Base-by-base conservation (phyloP, 2,888 invertebrate genomes). In the Lycia hirtaria region DNA sequence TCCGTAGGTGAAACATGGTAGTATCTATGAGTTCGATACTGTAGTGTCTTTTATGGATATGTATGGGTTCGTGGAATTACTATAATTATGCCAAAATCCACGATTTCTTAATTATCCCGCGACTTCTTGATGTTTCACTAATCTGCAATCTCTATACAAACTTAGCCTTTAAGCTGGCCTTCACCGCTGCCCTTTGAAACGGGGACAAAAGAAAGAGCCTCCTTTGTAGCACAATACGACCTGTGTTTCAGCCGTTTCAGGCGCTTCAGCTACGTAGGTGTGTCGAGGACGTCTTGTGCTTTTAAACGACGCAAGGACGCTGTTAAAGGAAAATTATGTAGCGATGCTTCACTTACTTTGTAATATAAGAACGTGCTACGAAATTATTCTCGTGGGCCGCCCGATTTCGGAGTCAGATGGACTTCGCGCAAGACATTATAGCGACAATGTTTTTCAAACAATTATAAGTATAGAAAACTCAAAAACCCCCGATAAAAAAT, bases 121-220 rank as follows among this genome's bases (percentile, higher is more conserved):
- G n/a, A n/a, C n/a, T n/a, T n/a, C n/a, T n/a, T n/a, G 19, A 44
- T 44, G 30, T 44, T 56, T 38, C 35, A 73, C 77, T 87, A 84
- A 87, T 87, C 85, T 81, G 75, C 75, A 77, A 81, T 83, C 74
- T 73, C 76, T 79, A 74, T 71, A 76, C 76, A 77, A 78, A 81
- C 72, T 41, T 20, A 78, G 74, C 76, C 78, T 80, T 80, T 71
- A 67, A 45, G 53, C 20, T 68, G 81, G 67, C 88, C 88, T 87
- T 88, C 85, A 79, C 77, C 75, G 78, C 68, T 75, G 80, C 74
- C 83, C 81, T 83, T 85, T 85, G 80, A 81, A 65, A 58, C 56
- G 63, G 65, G 67, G 69, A 85, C 82, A 86, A 87, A 86, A 81
- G 84, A 80, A 83, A 83, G 78, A 71, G 73, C 70, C 70, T 78